Evolutionary conservation across 2,888 invertebrate species (phyloP).

Genomic region (Epistrophe grossulariae): DNA sequence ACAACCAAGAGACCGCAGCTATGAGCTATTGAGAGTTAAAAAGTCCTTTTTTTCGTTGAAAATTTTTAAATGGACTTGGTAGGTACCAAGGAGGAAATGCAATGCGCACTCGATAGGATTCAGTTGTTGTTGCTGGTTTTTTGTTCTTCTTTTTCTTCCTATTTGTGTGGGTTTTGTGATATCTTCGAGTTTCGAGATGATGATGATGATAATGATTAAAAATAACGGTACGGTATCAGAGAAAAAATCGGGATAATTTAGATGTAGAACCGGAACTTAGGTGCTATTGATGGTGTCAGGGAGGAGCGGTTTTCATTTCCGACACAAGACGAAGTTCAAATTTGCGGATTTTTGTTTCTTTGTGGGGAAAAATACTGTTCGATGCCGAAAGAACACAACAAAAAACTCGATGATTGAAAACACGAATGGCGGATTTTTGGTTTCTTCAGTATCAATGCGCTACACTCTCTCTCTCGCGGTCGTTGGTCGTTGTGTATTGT

Average conservation of each 20-base stretch:
- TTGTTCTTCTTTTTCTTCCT: background rate
- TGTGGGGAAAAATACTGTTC: conserved; percentile 14
- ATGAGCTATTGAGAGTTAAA: conserved; percentile 49
- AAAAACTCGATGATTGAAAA: conserved; percentile 72
- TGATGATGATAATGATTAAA: conserved; percentile 28
- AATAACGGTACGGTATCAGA: conserved; percentile 8
- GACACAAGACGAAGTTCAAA: background rate
- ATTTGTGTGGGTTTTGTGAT: conserved; percentile 32
- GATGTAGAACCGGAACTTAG: conserved; percentile 21
- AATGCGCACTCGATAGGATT: conserved; percentile 73
- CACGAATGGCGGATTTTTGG: conserved; percentile 74
- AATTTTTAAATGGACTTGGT: conserved; percentile 12
- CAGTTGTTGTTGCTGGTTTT: background rate
- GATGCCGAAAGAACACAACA: conserved; percentile 59
- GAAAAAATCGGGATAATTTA: background rate
- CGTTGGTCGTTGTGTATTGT: conserved; percentile 48
- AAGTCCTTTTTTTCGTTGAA: conserved; percentile 26
- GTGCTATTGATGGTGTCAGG: conserved; percentile 56
- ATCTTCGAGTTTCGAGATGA: conserved; percentile 29
- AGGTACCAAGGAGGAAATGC: conserved; percentile 59
- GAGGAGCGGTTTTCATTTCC: conserved; percentile 54
- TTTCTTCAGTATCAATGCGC: conserved; percentile 32
- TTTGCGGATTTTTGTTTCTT: background rate
- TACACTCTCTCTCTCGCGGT: conserved; percentile 69
- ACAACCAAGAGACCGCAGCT: conserved; percentile 72